phyloP scores from a whole-genome alignment of 2,888 invertebrate genomes.

The Sacculina carcini region DNA sequence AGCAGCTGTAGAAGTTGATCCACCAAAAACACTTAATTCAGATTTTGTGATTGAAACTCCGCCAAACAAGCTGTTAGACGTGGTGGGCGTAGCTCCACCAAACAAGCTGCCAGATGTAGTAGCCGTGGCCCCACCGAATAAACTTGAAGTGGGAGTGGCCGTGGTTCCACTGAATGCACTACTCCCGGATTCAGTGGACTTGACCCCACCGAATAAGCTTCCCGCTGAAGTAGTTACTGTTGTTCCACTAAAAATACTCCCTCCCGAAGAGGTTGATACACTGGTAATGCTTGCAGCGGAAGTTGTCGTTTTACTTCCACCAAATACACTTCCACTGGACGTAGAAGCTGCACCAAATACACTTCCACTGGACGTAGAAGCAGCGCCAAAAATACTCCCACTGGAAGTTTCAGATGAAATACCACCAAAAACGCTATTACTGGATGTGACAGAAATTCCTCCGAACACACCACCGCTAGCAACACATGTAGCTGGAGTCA shows the following conservation, averaged over 20 bases:
- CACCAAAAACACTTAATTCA: too few relatives aligned
- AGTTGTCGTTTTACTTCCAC: background rate
- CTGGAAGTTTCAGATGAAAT: background rate
- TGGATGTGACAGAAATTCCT: background rate
- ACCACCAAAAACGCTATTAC: background rate
- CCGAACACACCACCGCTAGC: too few relatives aligned
- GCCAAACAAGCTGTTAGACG: too few relatives aligned
- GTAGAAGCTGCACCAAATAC: slow-evolving; percentile 1
- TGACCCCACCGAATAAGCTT: background rate
- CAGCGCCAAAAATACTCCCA: background rate
- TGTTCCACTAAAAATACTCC: too few relatives aligned
- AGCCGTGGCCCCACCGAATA: background rate
- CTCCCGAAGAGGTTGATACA: too few relatives aligned
- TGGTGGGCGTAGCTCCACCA: background rate
- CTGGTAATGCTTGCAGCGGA: too few relatives aligned
- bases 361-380: background rate
- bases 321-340: slow-evolving; percentile 2
- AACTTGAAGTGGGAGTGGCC: background rate
- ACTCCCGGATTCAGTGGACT: too few relatives aligned
- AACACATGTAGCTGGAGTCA: too few relatives aligned
- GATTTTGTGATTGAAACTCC: too few relatives aligned
- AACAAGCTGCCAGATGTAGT: background rate
- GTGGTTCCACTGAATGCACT: too few relatives aligned
- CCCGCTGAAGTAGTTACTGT: background rate
- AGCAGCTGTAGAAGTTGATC: too few relatives aligned